Percentiles rank a stretch among this genome's conserved stretches.
Conservation (phyloP, 2,888 invertebrate species). For the Caenorhabditis panamensis region DNA sequence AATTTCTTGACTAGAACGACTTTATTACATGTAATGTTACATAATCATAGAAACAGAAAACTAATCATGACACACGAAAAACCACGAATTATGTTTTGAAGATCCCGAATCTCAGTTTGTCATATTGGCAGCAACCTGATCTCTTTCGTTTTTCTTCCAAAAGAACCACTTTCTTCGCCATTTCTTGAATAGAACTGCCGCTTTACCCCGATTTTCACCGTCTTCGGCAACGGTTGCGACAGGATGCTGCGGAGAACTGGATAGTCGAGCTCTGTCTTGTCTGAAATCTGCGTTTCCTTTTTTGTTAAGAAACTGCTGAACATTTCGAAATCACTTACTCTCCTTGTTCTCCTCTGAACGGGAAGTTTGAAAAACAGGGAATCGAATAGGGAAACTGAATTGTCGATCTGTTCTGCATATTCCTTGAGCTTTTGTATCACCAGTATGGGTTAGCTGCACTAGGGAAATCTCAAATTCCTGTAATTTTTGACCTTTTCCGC, state of each 20-base stretch:
- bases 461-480: slow-evolving; percentile 59
- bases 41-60: neutral
- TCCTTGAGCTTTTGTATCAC: slow-evolving; percentile 27
- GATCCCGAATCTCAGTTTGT: neutral
- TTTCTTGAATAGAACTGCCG: slow-evolving; percentile 20
- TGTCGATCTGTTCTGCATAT: slow-evolving; percentile 8
- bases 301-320: neutral
- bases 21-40: neutral
- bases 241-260: slow-evolving; percentile 57
- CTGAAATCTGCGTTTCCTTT: slow-evolving; percentile 31
- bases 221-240: slow-evolving; percentile 26
- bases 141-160: slow-evolving; percentile 25
- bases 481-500: neutral
- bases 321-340: slow-evolving; percentile 7
- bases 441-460: slow-evolving; percentile 19
- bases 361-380: slow-evolving; percentile 15
- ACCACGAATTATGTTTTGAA: neutral
- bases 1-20: neutral
- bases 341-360: slow-evolving; percentile 19
- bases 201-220: slow-evolving; percentile 19
- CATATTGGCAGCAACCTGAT: neutral
- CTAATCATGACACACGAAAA: neutral
- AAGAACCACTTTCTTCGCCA: slow-evolving; percentile 27
- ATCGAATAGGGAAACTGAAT: neutral
- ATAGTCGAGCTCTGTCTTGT: slow-evolving; percentile 31